A percentile compares a stretch with the other conserved stretches of the same genome.
Conservation (phyloP, 2,888 invertebrate species). For the Eudemis profundana region DNA sequence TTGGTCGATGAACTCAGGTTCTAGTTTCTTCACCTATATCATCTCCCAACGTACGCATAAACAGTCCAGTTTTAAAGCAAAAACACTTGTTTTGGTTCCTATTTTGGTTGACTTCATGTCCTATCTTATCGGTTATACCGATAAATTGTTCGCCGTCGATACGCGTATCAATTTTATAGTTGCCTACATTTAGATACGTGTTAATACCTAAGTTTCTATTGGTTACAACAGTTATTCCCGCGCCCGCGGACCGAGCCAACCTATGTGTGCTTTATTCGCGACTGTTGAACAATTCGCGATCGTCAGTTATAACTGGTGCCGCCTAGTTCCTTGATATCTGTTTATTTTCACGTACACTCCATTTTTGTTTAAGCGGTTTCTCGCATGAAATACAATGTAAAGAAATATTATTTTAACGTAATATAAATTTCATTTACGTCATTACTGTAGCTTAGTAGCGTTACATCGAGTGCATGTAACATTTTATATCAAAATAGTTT, state of each 20-base stretch:
- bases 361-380: background rate
- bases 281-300: conserved; percentile 45
- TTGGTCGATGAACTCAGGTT: conserved; percentile 53
- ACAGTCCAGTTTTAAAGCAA: background rate
- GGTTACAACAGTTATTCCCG: conserved; percentile 75
- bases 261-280: conserved; percentile 52
- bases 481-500: background rate
- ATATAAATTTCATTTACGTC: background rate
- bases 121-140: conserved; percentile 67
- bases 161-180: conserved; percentile 71
- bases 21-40: conserved; percentile 46
- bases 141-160: conserved; percentile 79
- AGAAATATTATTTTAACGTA: background rate
- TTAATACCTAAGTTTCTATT: conserved; percentile 59
- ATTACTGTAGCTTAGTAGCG: background rate
- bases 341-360: background rate
- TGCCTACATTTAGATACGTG: conserved; percentile 59
- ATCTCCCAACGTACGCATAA: conserved; percentile 17
- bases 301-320: conserved; percentile 22
- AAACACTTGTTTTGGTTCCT: conserved; percentile 13
- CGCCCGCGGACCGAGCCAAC: conserved; percentile 69
- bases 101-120: conserved; percentile 22
- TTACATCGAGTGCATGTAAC: background rate
- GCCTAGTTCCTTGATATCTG: conserved; percentile 7
- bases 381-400: too few species aligned